Evolutionary conservation across 2,797 vertebrate species (phyloP).

Genomic region (Neomorphus geoffroyi): DNA sequence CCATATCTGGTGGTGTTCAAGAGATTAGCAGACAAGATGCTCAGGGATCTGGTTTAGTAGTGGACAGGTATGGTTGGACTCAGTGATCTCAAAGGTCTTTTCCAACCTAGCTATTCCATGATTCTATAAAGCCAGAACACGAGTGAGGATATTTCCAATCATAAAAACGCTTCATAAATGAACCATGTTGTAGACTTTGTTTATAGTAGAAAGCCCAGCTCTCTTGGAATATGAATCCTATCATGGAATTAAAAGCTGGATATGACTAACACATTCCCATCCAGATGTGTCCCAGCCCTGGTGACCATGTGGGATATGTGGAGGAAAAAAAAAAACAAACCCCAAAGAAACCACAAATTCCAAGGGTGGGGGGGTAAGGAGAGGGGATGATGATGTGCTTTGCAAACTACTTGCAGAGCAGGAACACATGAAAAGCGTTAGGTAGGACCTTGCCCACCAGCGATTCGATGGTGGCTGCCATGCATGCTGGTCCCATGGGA

Average conservation of each 20-base stretch:
- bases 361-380: neutral
- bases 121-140: neutral
- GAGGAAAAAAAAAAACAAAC: neutral
- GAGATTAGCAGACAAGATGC: too few species aligned
- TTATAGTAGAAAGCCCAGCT: neutral
- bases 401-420: neutral
- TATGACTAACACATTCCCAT: constrained; percentile 42
- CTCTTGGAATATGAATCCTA: neutral
- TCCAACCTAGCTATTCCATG: too few species aligned
- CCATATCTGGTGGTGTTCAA: too few species aligned
- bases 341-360: constrained; percentile 43
- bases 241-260: constrained; percentile 42
- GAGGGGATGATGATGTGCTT: neutral
- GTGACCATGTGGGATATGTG: neutral
- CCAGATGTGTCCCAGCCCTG: neutral
- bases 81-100: too few species aligned
- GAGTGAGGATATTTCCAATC: neutral
- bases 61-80: too few species aligned
- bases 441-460: neutral
- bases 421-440: constrained; percentile 27
- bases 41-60: too few species aligned
- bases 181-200: neutral
- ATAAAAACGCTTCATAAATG: constrained; percentile 1
- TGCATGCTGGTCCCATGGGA: rapidly evolving
- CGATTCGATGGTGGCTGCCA: neutral